phyloP scores from a whole-genome alignment of 2,888 invertebrate species.

The Erpobdella octoculata region DNA sequence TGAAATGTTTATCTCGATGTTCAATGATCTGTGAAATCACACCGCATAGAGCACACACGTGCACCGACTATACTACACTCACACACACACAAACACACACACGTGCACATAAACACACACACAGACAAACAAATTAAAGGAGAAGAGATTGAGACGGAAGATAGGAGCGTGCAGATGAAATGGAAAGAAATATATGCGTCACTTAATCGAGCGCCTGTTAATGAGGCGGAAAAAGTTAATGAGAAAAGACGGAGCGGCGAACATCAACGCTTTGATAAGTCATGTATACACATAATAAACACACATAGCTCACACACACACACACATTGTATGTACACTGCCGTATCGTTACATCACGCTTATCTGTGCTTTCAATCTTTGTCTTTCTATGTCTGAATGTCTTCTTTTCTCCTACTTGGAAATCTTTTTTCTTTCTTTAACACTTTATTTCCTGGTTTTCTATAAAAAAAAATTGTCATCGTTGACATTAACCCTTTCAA shows the following conservation, averaged over 20 bases:
- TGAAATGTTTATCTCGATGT: background rate
- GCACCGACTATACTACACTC: too few species aligned
- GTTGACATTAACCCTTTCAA: too few species aligned
- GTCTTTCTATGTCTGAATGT: too few species aligned
- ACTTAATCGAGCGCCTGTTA: background rate
- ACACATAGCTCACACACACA: too few species aligned
- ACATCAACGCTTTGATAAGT: constrained; percentile 13
- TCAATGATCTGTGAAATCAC: constrained; percentile 3
- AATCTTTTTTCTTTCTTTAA: background rate
- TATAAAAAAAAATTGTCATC: too few species aligned
- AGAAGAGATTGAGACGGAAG: constrained; percentile 9
- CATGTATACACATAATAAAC: too few species aligned
- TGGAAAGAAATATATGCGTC: background rate
- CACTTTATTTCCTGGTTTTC: too few species aligned
- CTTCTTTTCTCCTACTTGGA: too few species aligned
- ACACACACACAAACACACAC: background rate
- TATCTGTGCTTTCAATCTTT: too few species aligned
- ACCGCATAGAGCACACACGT: too few species aligned
- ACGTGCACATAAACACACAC: background rate
- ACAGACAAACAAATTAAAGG: background rate
- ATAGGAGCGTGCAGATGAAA: background rate
- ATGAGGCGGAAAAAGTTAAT: constrained; percentile 11
- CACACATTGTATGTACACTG: too few species aligned
- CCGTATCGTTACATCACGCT: too few species aligned
- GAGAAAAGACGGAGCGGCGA: background rate